Evolutionary conservation across 2,113 vertebrate species (phyloP), one percentile per base, ranked within the genome.

Genomic region (Stigmatopora argus): DNA sequence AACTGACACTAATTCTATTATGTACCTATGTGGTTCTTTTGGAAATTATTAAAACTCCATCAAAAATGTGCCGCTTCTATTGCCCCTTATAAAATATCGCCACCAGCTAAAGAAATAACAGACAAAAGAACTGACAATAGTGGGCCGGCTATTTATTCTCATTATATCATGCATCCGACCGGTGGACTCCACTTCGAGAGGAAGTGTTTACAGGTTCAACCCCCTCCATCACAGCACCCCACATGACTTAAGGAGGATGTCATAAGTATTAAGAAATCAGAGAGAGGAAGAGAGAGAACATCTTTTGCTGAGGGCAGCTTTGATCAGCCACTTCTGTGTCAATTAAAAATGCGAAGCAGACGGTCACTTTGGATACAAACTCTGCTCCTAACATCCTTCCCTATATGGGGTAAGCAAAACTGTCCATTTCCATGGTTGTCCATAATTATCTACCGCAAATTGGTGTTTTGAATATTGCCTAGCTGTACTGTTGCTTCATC

Each of bases 181-280:
- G 47, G n/a, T 23, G 45, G 51, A 45, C 14, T 49, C 78, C 78
- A 66, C 78, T 31, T 65, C 71, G 84, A 83, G 84, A 86, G 86
- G 88, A 87, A 84, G 62, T 72, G 74, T 81, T 85, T 80, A 82
- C 59, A 59, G 52, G 21, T 72, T 72, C 45, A 3, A 71, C 87
- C 82, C 83, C 84, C 81, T 48, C 57, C 19, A 51, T 64, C 46
- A 62, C 44, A 74, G 45, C 63, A 49, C 45, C 11, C 5, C 35
- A 7, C 60, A 55, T 58, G 67, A 55, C 62, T 76, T 79, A 52
- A 77, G 79, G 78, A 85, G 86, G 85, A 87, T 85, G 85, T 84
- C 67, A 78, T 77, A 68, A 35, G 14, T 61, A 66, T 78, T 65
- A 74, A 73, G 69, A 78, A 81, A 86, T 78, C 77, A 80, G 31